phyloP scores from a whole-genome alignment of 1,140 invertebrate genomes.

The Ooceraea biroi region DNA sequence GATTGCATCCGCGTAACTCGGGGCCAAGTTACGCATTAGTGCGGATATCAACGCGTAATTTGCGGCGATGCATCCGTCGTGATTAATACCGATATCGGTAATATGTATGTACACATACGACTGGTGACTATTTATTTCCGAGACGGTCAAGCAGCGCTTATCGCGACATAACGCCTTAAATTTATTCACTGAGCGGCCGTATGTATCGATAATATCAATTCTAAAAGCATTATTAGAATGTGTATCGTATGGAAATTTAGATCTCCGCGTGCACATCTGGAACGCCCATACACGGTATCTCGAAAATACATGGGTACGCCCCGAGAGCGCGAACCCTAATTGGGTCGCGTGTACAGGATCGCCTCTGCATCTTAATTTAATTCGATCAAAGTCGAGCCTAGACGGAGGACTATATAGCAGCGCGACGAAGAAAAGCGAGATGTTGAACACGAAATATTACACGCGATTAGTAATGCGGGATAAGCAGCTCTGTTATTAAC shows the following conservation, averaged over 20 bases:
- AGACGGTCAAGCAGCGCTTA: background rate
- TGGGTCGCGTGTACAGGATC: slow-evolving; percentile 16
- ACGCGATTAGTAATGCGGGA: background rate
- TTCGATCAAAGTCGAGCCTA: slow-evolving; percentile 23
- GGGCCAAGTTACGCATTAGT: slow-evolving; percentile 36
- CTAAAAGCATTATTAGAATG: slow-evolving; percentile 39
- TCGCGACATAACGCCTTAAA: background rate
- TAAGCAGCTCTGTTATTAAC: background rate
- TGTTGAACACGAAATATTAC: background rate
- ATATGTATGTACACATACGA: background rate
- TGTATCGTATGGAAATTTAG: slow-evolving; percentile 43
- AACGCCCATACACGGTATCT: slow-evolving; percentile 6
- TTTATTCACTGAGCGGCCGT: slow-evolving; percentile 6
- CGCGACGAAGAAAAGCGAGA: background rate
- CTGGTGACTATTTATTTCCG: slow-evolving; percentile 45
- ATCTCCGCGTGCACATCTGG: background rate
- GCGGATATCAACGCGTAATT: slow-evolving; percentile 44
- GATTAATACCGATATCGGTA: slow-evolving; percentile 44
- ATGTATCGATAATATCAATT: slow-evolving; percentile 30
- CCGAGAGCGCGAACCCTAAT: slow-evolving; percentile 21
- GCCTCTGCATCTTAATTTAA: slow-evolving; percentile 51
- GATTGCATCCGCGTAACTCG: slow-evolving; percentile 51
- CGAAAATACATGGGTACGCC: slow-evolving; percentile 27
- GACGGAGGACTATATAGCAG: background rate
- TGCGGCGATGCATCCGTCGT: slow-evolving; percentile 31